Conservation (phyloP, 2,888 invertebrate genomes). For the Drosophila maculinotata region DNA sequence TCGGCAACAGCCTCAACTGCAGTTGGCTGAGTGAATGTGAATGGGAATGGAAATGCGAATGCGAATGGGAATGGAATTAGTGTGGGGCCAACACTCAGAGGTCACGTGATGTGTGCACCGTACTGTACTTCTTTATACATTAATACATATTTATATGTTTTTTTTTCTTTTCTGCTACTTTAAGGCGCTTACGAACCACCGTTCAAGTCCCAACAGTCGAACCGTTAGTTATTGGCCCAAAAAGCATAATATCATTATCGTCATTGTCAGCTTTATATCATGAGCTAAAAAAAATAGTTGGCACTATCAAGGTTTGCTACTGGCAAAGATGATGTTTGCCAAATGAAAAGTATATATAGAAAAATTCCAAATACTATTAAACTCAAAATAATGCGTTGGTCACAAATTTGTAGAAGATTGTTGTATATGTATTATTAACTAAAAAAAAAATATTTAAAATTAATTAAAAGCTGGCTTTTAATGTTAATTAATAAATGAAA, state of each 20-base stretch:
- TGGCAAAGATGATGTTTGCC: background rate
- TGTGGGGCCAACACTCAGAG: constrained; percentile 61
- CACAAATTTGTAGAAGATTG: too few relatives aligned
- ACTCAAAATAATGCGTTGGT: too few relatives aligned
- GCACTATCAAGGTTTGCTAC: constrained; percentile 13
- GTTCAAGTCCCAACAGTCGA: constrained; percentile 27
- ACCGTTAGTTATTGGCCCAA: constrained; percentile 49
- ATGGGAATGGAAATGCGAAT: constrained; percentile 51
- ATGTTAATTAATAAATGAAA: background rate
- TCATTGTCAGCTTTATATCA: constrained; percentile 15
- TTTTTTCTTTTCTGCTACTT: constrained; percentile 6
- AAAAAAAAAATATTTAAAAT: background rate
- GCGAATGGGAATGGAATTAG: constrained; percentile 39
- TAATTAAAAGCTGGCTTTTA: background rate
- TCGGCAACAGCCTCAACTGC: constrained; percentile 20
- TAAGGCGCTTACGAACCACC: constrained; percentile 60
- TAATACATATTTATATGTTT: constrained; percentile 4
- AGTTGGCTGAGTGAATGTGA: constrained; percentile 35
- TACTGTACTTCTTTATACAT: constrained; percentile 56
- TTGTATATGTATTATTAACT: too few relatives aligned
- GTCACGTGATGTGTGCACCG: constrained; percentile 54
- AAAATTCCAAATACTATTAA: background rate
- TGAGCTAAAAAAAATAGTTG: background rate
- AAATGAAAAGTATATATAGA: background rate
- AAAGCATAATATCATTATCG: constrained; percentile 30